Evolutionary conservation across 23 tunicate genomes (phyloP), one percentile per base, ranked within the genome.

Genomic region (Styela plicata): DNA sequence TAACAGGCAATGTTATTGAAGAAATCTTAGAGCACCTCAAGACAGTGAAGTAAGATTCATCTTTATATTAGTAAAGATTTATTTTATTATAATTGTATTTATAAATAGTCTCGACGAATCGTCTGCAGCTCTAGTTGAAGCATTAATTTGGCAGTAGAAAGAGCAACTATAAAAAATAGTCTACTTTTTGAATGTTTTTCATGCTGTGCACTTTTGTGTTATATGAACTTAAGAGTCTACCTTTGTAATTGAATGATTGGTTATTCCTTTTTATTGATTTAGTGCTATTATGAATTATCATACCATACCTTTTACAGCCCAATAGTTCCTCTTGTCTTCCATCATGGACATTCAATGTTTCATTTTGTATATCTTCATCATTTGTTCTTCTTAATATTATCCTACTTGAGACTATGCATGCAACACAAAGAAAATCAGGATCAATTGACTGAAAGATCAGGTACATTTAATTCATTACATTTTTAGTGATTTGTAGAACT

Each of bases 331-430:
- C 10, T 75, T 34, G 26, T 75, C 64, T 37, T 36, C 65, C 80
- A 75, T 36, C 80, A 75, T 75, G 80, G 80, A n/a, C 80, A 75
- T 52, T 75, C 80, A 37, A 37, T 75, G 80, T 75, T 75, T 52
- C 80, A 75, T 36, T 52, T 75, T 44, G 31, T 75, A 52, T 36
- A 75, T 52, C 52, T 75, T 24, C 80, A 75, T 52, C 80, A 75
- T 75, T 65, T 75, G 7, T 75, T 75, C 80, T 75, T 34, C 28
- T 22, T 75, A 3, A 52, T 37, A 52, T 36, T 75, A 34, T 37
- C 80, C 17, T 76, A 76, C 66, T 0, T 76, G n/a, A 53, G 18
- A 36, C 77, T 71, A 3, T 44, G 57, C 57, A 44, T 44, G 57
- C 57, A 44, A 44, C 7, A 44, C 10, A 44, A 44, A 13, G 57